phyloP scores from a whole-genome alignment of 2,888 invertebrate species.

The Drosophila cyrtoloma region DNA sequence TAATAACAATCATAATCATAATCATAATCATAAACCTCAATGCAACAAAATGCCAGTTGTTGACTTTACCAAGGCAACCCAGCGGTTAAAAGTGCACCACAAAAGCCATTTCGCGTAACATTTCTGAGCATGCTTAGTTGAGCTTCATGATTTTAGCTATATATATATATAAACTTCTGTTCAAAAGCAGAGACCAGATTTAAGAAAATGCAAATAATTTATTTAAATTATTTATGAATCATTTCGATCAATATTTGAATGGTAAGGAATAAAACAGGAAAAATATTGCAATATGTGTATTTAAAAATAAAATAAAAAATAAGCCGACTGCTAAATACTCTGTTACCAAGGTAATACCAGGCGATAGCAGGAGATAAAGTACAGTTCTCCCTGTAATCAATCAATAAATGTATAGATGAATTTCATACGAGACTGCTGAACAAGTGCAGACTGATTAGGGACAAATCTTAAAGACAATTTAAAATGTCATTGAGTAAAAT shows the following conservation, averaged over 20 bases:
- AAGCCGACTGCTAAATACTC: neutral
- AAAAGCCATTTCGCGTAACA: slow-evolving; percentile 51
- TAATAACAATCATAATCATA: slow-evolving; percentile 28
- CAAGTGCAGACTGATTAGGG: slow-evolving; percentile 27
- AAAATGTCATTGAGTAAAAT: slow-evolving; percentile 26
- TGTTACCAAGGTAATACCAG: rapidly evolving
- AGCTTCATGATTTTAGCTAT: slow-evolving; percentile 34
- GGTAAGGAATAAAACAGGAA: neutral
- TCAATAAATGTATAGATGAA: neutral
- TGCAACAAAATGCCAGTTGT: slow-evolving; percentile 59
- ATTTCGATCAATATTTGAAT: neutral
- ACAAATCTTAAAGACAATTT: slow-evolving; percentile 40
- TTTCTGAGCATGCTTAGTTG: slow-evolving; percentile 47
- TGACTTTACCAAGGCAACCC: slow-evolving; percentile 56
- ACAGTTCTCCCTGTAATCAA: neutral
- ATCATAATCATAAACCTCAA: slow-evolving; percentile 44
- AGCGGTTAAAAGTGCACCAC: slow-evolving; percentile 37
- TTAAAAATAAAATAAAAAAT: neutral
- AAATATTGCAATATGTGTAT: neutral
- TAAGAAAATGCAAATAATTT: neutral
- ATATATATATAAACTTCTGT: neutral
- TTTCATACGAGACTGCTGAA: slow-evolving; percentile 35
- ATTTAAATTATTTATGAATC: neutral
- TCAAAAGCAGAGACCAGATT: neutral
- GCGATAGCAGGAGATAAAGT: neutral